Base-by-base conservation (phyloP, 1,140 invertebrate species). In the Dinoponera quadriceps region DNA sequence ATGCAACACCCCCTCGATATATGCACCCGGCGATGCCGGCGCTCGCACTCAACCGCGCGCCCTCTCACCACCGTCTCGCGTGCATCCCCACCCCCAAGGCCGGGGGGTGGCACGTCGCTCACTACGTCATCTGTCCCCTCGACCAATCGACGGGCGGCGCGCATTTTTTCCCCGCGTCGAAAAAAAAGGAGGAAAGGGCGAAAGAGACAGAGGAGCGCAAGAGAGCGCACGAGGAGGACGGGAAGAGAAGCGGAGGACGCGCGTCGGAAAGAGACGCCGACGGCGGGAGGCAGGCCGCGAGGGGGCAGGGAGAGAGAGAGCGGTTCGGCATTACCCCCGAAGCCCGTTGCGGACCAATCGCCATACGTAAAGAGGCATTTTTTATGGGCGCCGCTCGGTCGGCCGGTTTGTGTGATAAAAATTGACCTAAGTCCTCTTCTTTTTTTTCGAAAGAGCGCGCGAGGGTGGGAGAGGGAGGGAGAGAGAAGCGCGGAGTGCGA, bases 311-410 rank as follows among this genome's bases (percentile, higher is more conserved):
- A 92, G 90, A 91, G 83, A 91, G 90, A 90, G 91, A 91, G 87
- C 83, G 89, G 86, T 86, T 86, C 92, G 91, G 91, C 92, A 94
- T 93, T 93, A 94, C 93, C 93, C 93, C 93, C 91, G 92, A 91
- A 92, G 90, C 92, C 92, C 87, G 88, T 89, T 89, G 90, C 92
- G 92, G 94, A 94, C 94, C 94, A 94, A 94, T 94, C 94, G 93
- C 94, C 94, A 94, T 94, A 94, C 94, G 94, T 94, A 94, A 94
- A 94, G 94, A 94, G 93, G 93, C 93, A 94, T 94, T 94, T 94
- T 94, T 94, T 94, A 94, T 94, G 93, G 94, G 93, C 90, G 92
- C 94, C 92, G 91, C 91, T 92, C 91, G 91, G 90, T 90, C 92
- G 90, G 89, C 92, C 91, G 92, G 92, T 93, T 93, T 94, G 92